A percentile compares a stretch with the other conserved stretches of the same genome.
Conservation (phyloP, 2,797 vertebrate species). For the Syncerus caffer region DNA sequence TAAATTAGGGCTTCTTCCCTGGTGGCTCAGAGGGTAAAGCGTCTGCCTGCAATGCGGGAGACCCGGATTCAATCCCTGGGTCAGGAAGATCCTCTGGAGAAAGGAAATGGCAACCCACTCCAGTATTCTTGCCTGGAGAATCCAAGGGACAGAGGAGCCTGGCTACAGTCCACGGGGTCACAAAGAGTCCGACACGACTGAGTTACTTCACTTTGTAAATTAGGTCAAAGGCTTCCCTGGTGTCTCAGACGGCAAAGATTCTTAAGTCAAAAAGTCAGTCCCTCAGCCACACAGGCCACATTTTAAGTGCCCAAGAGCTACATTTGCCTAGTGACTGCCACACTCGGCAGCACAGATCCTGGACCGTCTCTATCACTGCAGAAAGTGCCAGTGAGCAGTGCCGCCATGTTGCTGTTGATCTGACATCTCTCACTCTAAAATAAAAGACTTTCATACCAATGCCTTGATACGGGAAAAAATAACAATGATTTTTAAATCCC, state of each 20-base stretch:
- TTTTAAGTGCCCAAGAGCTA: neutral
- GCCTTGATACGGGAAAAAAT: neutral
- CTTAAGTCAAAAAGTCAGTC: neutral
- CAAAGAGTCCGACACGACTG: accelerated
- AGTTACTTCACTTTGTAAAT: neutral
- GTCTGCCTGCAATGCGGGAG: too few species aligned
- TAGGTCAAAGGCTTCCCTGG: neutral
- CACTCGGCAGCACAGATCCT: neutral
- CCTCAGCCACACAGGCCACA: neutral
- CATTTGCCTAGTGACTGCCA: neutral
- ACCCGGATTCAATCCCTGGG: too few species aligned
- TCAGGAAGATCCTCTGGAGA: too few species aligned
- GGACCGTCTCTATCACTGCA: too few species aligned
- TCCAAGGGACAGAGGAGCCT: too few species aligned
- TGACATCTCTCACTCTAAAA: neutral
- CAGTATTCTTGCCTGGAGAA: too few species aligned
- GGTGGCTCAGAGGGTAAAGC: neutral
- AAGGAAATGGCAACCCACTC: too few species aligned
- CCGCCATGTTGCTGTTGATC: accelerated
- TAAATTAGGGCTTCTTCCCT: neutral
- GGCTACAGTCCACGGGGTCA: too few species aligned
- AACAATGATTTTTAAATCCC: neutral
- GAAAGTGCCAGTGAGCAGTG: neutral
- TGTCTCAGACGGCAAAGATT: neutral
- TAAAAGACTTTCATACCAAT: neutral